Evolutionary conservation across 2,113 vertebrate genomes (phyloP), one percentile per base, ranked within the genome.

Genomic region (Rhineura floridana): DNA sequence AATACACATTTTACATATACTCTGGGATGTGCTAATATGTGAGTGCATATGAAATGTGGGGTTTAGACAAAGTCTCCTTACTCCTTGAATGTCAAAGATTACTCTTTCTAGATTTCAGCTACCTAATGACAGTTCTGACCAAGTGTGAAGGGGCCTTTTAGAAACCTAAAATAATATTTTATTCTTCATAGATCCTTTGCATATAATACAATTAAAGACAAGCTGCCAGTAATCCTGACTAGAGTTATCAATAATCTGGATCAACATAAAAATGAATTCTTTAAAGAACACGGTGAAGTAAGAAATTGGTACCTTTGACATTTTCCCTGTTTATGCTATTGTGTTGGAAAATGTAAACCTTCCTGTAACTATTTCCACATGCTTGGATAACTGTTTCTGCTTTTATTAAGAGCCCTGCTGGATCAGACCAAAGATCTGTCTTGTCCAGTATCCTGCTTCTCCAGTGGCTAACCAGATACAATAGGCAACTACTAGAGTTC

Each of bases 141-240:
- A n/a, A n/a, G n/a, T n/a, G n/a, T n/a, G n/a, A n/a, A n/a, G n/a
- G n/a, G n/a, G n/a, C n/a, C n/a, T n/a, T n/a, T n/a, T n/a, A n/a
- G n/a, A n/a, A n/a, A n/a, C n/a, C n/a, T n/a, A n/a, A n/a, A n/a
- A n/a, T 1, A 50, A 69, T 48, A 4, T 65, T 59, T 59, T 86
- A 42, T 78, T 86, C 62, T 75, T 93, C 89, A 94, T 93, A 99
- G 99, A 88, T 99, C 98, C 0, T 99, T 98, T 95, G 98, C 98
- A 0, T 99, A 99, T 95, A 93, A 98, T 91, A 98, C 98, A 5
- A 91, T 99, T 83, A 99, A 96, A 96, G 99, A 99, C 95, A 94
- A 98, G 90, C 78, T 97, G 83, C 98, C 99, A 0, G 98, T 98
- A 85, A 99, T 99, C 91, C 95, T 99, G 89, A 99, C 98, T 30